A percentile compares a stretch with the other conserved stretches of the same genome.
Conservation (phyloP, 2,888 invertebrate genomes). For the Acrobasis repandana region DNA sequence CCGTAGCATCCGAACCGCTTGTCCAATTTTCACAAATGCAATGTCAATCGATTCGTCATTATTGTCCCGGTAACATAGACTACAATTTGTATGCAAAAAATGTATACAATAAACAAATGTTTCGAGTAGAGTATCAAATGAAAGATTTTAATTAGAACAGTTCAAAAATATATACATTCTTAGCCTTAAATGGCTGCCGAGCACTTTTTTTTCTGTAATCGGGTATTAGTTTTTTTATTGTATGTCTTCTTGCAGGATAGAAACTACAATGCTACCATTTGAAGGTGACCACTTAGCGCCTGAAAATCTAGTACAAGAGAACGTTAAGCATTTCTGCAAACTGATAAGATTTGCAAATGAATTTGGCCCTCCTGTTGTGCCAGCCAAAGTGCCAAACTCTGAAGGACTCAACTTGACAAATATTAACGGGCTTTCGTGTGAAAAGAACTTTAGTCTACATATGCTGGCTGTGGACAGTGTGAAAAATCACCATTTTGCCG, state of each 20-base stretch:
- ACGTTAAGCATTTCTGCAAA: conserved; percentile 66
- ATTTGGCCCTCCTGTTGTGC: conserved; percentile 60
- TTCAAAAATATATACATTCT: too few relatives aligned
- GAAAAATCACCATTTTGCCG: conserved; percentile 88
- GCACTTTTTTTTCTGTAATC: too few relatives aligned
- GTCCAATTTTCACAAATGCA: too few relatives aligned
- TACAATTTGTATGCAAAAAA: too few relatives aligned
- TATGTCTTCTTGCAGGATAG: conserved; percentile 49
- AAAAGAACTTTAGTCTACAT: conserved; percentile 59
- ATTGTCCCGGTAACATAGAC: too few relatives aligned
- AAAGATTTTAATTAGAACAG: too few relatives aligned
- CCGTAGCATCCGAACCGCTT: too few relatives aligned
- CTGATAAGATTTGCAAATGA: conserved; percentile 66
- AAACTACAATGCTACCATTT: conserved; percentile 70
- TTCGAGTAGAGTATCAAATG: too few relatives aligned
- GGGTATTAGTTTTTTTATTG: too few relatives aligned
- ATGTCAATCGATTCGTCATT: too few relatives aligned
- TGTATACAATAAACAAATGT: too few relatives aligned
- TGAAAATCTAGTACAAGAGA: conserved; percentile 71
- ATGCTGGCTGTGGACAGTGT: conserved; percentile 88
- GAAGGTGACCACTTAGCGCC: conserved; percentile 81
- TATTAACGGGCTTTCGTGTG: conserved; percentile 77
- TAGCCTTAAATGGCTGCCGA: too few relatives aligned
- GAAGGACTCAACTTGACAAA: conserved; percentile 51
- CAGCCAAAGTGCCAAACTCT: conserved; percentile 38